phyloP scores from a whole-genome alignment of 1,140 invertebrate genomes.

The Hesperophylax magnus region DNA sequence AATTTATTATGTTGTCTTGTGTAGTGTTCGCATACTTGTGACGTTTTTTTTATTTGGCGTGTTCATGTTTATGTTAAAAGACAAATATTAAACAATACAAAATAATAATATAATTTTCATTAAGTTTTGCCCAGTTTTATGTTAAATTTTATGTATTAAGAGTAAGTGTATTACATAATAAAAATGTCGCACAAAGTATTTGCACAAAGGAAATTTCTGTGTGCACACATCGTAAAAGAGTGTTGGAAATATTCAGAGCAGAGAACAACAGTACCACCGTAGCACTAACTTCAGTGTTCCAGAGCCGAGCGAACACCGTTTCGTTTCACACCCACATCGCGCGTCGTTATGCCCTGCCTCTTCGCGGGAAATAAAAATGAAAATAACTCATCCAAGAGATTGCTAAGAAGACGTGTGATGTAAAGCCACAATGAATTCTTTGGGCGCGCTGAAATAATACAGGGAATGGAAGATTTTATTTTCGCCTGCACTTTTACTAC shows the following conservation, averaged over 20 bases:
- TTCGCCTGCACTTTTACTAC: no score
- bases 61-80: no score
- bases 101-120: no score
- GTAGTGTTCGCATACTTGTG: no score
- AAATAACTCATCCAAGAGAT: not conserved
- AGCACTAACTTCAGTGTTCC: not conserved
- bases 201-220: not conserved
- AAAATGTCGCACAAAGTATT: not conserved
- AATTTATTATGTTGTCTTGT: no score
- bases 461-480: not conserved
- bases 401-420: not conserved
- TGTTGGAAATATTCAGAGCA: not conserved
- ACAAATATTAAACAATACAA: no score
- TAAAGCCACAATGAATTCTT: not conserved
- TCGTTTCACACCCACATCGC: not conserved
- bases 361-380: conserved; percentile 2
- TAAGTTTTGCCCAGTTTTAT: no score
- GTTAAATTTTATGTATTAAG: no score
- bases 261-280: not conserved
- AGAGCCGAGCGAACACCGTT: not conserved
- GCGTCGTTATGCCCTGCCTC: not conserved
- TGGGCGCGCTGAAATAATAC: not conserved
- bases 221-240: not conserved
- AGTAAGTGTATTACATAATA: no score
- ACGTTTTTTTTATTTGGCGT: no score